These are phyloP conservation scores for Thalpophila matura DNA, from an alignment of 2,888 invertebrate genomes.

Conservation along the genomic window DNA sequence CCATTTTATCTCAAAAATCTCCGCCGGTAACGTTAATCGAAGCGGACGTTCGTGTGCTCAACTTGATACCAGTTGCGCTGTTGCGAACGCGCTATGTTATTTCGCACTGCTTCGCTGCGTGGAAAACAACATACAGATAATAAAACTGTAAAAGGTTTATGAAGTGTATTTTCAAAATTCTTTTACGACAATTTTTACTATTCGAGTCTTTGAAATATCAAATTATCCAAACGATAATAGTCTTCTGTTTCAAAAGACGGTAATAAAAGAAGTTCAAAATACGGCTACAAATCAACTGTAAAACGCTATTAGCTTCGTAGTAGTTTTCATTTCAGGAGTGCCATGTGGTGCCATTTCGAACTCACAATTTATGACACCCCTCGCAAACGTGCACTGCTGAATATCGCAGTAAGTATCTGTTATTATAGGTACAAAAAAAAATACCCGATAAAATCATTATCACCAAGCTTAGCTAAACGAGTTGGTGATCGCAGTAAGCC, in stretches of 20 bases:
- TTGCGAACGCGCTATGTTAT: constrained; percentile 21
- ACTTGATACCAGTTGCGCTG: constrained; percentile 44
- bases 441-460: too few relatives aligned
- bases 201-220: constrained; percentile 18
- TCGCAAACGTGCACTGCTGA: background rate
- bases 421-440: too few relatives aligned
- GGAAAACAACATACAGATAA: constrained; percentile 25
- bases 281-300: background rate
- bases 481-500: too few relatives aligned
- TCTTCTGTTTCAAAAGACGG: background rate
- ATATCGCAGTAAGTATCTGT: too few relatives aligned
- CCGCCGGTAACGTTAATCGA: constrained; percentile 65
- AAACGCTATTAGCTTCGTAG: background rate
- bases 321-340: background rate
- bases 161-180: constrained; percentile 17
- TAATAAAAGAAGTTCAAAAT: background rate
- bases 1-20: constrained; percentile 85
- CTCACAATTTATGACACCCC: background rate
- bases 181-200: constrained; percentile 22
- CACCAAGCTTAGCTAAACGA: too few relatives aligned
- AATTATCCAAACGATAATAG: constrained; percentile 3
- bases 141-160: constrained; percentile 17
- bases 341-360: background rate
- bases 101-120: constrained; percentile 30
- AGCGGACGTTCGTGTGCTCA: constrained; percentile 58